Conservation (phyloP, 1,140 invertebrate genomes). For the Chionoecetes opilio region DNA sequence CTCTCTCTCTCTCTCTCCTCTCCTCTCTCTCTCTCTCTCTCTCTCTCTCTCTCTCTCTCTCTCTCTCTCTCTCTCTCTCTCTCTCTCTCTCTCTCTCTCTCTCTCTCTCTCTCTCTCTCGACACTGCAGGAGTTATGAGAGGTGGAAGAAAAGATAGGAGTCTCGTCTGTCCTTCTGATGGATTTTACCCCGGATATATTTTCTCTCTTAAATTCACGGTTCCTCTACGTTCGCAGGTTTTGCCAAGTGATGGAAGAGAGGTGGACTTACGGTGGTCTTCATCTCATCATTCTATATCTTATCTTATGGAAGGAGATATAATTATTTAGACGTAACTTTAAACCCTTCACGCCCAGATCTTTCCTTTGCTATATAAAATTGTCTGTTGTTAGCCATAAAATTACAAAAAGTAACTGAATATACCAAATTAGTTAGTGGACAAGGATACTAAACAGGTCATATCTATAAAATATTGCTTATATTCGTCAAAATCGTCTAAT, state of each 20-base stretch:
- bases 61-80: constrained; percentile 27
- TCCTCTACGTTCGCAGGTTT: background rate
- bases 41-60: constrained; percentile 16
- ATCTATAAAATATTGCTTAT: no score
- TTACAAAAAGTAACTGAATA: no score
- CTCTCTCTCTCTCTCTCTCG: background rate
- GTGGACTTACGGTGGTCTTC: background rate
- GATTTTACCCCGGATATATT: background rate
- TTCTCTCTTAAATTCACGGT: constrained; percentile 7
- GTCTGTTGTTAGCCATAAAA: no score
- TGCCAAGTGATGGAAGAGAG: background rate
- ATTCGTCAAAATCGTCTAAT: no score
- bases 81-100: constrained; percentile 27
- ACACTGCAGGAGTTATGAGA: background rate
- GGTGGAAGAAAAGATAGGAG: background rate
- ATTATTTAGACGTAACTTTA: background rate
- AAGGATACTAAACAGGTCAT: no score
- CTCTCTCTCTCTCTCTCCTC: background rate
- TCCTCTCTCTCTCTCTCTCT: background rate
- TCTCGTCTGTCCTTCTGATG: constrained; percentile 18
- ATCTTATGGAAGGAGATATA: background rate
- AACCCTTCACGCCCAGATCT: no score
- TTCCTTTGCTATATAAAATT: no score
- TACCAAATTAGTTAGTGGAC: no score
- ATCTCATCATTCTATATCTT: background rate